Conservation (phyloP, 2,888 invertebrate genomes). For the Campopleginae sp. region DNA sequence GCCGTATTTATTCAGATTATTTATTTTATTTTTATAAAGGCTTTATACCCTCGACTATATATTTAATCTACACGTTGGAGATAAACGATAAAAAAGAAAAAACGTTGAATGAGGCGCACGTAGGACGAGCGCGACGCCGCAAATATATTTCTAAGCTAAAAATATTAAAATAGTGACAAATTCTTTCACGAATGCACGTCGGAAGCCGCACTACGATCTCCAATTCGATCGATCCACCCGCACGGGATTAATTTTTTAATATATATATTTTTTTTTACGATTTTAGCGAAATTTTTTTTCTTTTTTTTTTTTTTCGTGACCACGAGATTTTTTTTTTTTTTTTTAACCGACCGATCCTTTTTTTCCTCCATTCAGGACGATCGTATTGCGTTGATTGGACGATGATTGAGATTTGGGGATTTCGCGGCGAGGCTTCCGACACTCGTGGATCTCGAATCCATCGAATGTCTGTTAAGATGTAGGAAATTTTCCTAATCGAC, state of each 20-base stretch:
- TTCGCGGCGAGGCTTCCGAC: constrained; percentile 44
- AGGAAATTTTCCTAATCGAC: constrained; percentile 42
- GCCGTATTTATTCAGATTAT: constrained; percentile 84
- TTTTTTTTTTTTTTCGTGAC: constrained; percentile 36
- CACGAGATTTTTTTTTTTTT: constrained; percentile 21
- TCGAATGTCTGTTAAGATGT: constrained; percentile 29
- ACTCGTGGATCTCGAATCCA: constrained; percentile 42
- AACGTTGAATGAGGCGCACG: constrained; percentile 41
- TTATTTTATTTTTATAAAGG: constrained; percentile 84
- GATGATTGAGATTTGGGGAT: constrained; percentile 24
- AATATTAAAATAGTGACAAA: constrained; percentile 48
- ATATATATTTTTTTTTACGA: constrained; percentile 44
- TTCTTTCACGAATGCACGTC: constrained; percentile 33
- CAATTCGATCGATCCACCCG: constrained; percentile 49
- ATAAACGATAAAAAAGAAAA: constrained; percentile 19
- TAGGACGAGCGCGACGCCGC: constrained; percentile 31
- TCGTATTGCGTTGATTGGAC: constrained; percentile 1
- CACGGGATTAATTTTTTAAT: constrained; percentile 36
- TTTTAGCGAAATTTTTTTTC: constrained; percentile 32
- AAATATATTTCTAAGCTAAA: constrained; percentile 40
- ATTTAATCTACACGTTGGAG: constrained; percentile 47
- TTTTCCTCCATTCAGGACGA: constrained; percentile 16
- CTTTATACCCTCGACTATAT: constrained; percentile 78
- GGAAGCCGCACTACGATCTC: constrained; percentile 46
- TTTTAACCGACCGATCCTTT: constrained; percentile 25